Percentiles rank a stretch among this genome's conserved stretches.
These are phyloP conservation scores for Mesoclemmys tuberculata DNA, from an alignment of 2,113 vertebrate species.

Conservation along the genomic window DNA sequence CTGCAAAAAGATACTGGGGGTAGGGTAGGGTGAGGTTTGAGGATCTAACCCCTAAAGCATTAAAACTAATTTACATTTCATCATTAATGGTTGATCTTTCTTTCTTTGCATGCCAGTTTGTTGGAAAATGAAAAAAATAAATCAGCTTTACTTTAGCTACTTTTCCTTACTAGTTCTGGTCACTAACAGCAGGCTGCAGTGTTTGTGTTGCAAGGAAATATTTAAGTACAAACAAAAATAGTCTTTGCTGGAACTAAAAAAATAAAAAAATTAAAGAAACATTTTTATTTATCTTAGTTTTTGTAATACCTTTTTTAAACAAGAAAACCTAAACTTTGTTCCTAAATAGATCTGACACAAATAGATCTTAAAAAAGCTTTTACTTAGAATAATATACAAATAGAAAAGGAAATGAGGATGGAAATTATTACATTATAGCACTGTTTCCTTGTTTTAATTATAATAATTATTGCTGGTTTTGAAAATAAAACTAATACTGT, in stretches of 20 bases:
- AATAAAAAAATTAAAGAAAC: neutral
- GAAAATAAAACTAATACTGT: neutral
- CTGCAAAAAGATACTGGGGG: neutral
- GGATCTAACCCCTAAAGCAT: neutral
- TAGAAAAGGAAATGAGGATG: neutral
- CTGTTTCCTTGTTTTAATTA: neutral
- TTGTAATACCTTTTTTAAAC: neutral
- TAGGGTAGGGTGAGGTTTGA: neutral
- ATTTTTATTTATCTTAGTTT: neutral
- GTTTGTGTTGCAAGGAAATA: neutral
- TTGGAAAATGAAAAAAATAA: neutral
- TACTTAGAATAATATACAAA: neutral
- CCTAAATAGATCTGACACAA: neutral
- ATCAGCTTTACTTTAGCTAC: neutral
- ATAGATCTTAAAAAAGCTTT: neutral
- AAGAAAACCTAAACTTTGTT: neutral
- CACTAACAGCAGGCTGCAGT: neutral
- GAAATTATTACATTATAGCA: neutral
- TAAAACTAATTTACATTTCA: neutral
- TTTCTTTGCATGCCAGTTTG: neutral
- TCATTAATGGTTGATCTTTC: neutral
- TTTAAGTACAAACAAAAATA: neutral
- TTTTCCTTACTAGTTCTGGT: neutral
- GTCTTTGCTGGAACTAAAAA: neutral
- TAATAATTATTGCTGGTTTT: neutral